Base-by-base conservation (phyloP, 2,888 invertebrate genomes). In the Neria commutata region DNA sequence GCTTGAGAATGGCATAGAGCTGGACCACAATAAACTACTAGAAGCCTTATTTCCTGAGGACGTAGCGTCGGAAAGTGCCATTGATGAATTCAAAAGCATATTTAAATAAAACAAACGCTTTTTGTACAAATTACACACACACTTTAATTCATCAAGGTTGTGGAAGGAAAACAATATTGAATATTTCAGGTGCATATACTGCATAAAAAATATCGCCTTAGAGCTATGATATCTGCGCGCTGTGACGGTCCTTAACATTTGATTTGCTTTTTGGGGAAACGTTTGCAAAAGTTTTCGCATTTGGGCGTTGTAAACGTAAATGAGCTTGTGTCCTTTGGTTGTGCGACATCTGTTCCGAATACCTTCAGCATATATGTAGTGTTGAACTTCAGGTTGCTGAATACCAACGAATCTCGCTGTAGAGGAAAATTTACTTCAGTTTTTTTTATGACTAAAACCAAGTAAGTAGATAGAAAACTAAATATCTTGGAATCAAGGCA, bases 1-100 rank as follows among this genome's bases (percentile, higher is more conserved):
- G 51, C 82, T 94, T 53, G 93, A 94, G 80, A 81, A 86, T 70
- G 85, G 87, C 4, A 46, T 73, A 17, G 53, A 63, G 0, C 53
- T 79, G 40, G 60, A 67, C 0, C 42, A 65, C 5, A 52, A 65
- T 3, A 63, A 62, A 21, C 42, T 69, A 14, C 42, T 62, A n/a
- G 51, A 64, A 5, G 50, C 47, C 19, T n/a, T n/a, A n/a, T n/a
- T n/a, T n/a, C 58, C 33, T 3, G 34, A 49, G 8, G 21, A 19
- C 23, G n/a, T 21, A 25, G 14, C 25, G 11, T 11, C 26, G 10
- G 29, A 48, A 47, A 63, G 53, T n/a, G 69, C 68, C 42, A 46
- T 75, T 11, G 69, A 77, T 37, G 69, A 75, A 23, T 78, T 79
- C 40, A 76, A 76, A 61, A 69, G 71, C 51, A 67, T 79, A 19